A percentile compares a stretch with the other conserved stretches of the same genome.
phyloP scores from a whole-genome alignment of 2,113 vertebrate genomes.

The Colinus virginianus region DNA sequence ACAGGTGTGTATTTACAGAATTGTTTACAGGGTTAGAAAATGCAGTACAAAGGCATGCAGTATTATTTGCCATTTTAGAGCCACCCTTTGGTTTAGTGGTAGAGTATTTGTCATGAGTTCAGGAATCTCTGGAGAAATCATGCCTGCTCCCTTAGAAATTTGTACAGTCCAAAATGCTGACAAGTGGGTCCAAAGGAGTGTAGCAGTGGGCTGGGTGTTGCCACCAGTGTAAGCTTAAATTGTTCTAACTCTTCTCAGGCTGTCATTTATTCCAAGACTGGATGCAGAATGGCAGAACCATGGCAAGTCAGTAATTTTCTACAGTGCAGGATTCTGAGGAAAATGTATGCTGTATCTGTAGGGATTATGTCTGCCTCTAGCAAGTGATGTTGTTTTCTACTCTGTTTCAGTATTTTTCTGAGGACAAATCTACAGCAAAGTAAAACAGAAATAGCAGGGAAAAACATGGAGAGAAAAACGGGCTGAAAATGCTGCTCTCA shows the following conservation, averaged over 20 bases:
- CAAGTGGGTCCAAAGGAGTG: not conserved
- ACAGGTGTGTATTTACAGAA: not conserved
- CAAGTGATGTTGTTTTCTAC: not conserved
- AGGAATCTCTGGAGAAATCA: not conserved
- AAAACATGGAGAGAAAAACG: not conserved
- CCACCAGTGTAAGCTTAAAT: not conserved
- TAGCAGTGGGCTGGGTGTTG: not conserved
- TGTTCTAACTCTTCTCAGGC: not conserved
- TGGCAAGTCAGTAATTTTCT: not conserved
- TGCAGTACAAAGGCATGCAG: not conserved
- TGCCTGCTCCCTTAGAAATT: not conserved
- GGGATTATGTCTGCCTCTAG: not conserved
- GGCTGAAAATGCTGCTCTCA: rapidly evolving
- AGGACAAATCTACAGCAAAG: not conserved
- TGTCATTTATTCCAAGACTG: not conserved
- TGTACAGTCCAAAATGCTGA: not conserved
- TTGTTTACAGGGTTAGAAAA: not conserved
- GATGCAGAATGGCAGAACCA: not conserved
- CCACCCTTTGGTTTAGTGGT: not conserved
- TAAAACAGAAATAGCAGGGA: not conserved
- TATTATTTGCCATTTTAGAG: not conserved
- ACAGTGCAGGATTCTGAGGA: not conserved
- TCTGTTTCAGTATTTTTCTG: not conserved
- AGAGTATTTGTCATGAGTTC: not conserved
- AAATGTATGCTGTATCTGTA: not conserved